Conservation (phyloP, 2,888 invertebrate species). For the Drosophila atripex region DNA sequence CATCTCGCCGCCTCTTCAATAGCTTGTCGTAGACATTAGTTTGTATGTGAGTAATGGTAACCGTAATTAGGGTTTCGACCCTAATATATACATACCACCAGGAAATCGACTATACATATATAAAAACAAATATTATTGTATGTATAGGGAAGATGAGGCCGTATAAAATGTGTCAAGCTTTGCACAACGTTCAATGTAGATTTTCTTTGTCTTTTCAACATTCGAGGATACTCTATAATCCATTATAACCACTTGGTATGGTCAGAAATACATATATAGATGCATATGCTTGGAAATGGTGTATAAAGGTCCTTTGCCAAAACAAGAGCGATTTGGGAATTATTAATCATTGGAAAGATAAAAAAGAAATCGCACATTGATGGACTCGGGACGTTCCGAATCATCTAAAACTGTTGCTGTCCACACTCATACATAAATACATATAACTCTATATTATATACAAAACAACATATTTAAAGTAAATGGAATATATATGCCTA, state of each 20-base stretch:
- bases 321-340: constrained; percentile 10
- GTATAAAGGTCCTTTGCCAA: constrained; percentile 4
- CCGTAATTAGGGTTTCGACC: constrained; percentile 22
- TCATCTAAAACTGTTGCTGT: constrained; percentile 62
- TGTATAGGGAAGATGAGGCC: constrained; percentile 20
- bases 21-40: constrained; percentile 67
- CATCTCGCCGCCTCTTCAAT: constrained; percentile 45
- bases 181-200: constrained; percentile 34
- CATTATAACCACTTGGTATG: constrained; percentile 10
- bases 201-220: constrained; percentile 22
- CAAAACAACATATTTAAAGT: constrained; percentile 13
- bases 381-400: neutral
- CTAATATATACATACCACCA: constrained; percentile 65
- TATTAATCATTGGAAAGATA: constrained; percentile 6
- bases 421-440: constrained; percentile 52
- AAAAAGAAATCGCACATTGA: neutral
- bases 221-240: constrained; percentile 19
- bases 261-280: constrained; percentile 19
- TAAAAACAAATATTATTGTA: constrained; percentile 11
- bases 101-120: constrained; percentile 54
- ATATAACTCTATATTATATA: constrained; percentile 36
- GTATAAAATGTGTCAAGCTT: constrained; percentile 33
- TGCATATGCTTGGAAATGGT: constrained; percentile 18
- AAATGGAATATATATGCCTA: constrained; percentile 31
- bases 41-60: constrained; percentile 67